Evolutionary conservation across 2,888 invertebrate species (phyloP), one percentile per base, ranked within the genome.

Genomic region (Dasypolia templi): DNA sequence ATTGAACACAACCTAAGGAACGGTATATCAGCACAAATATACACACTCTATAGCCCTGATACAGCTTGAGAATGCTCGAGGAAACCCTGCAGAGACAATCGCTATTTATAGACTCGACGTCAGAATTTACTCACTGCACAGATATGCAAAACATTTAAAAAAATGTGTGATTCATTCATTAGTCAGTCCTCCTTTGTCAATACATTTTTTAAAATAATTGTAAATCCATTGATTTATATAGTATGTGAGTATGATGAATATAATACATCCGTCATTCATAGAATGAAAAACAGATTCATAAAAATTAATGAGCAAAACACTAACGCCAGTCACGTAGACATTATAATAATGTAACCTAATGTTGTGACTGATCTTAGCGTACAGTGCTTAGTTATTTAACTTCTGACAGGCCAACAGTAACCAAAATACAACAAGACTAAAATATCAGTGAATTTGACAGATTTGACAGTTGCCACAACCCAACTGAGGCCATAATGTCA

Each of bases 1-100:
- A 72, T 67, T 79, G 77, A 83, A 86, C 86, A 83, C 81, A 83
- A 86, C 82, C 81, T 75, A 77, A 87, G 81, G 79, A 87, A 88
- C 83, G 83, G 64, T 71, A 81, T 72, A 72, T 70, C 65, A 79
- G 68, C 69, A 72, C 79, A 77, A 80, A 74, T 82, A 85, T 77
- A 75, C 42, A 77, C 32, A 64, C 29, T 76, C 64, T 35, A 68
- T n/a, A 79, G 65, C 68, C 64, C 70, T 55, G 26, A 49, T 68
- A 49, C 49, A 59, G 69, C 61, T 62, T 42, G n/a, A 42, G 79
- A 63, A 74, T n/a, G 72, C 65, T 55, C 56, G 3, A 69, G 68
- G 81, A 83, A 79, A 75, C 81, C 83, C 44, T 35, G 65, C 65
- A 72, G 44, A 79, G 61, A 74, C 73, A 53, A 74, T 42, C 32